These are phyloP conservation scores for Ciconia stormi DNA, from an alignment of 2,113 vertebrate species.

Conservation along the genomic window DNA sequence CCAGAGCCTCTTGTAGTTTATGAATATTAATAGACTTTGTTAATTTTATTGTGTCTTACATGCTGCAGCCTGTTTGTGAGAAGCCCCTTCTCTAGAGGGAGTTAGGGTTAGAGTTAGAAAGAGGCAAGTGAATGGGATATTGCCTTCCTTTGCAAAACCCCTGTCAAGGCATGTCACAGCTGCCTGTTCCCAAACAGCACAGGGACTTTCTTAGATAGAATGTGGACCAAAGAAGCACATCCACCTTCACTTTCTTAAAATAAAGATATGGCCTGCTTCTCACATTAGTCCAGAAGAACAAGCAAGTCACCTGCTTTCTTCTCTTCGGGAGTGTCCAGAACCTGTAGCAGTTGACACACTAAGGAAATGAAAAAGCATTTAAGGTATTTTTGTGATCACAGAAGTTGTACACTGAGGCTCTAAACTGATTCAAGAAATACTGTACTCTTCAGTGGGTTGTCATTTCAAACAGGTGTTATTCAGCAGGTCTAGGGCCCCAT, in stretches of 20 bases:
- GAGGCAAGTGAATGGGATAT: not conserved
- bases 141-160: not conserved
- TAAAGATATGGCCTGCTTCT: not conserved
- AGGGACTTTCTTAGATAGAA: not conserved
- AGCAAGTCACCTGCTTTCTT: not conserved
- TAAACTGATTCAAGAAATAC: not conserved
- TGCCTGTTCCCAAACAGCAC: not conserved
- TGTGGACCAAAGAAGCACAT: not conserved
- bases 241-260: not conserved
- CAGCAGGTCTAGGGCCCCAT: not conserved
- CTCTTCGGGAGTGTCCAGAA: not conserved
- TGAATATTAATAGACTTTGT: not conserved
- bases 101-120: not conserved
- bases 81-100: not conserved
- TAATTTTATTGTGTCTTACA: not conserved
- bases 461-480: not conserved
- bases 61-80: not conserved
- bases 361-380: not conserved
- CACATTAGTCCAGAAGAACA: not conserved
- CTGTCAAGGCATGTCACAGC: not conserved
- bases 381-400: not conserved
- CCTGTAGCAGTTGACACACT: not conserved
- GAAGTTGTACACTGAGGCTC: not conserved
- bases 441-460: not conserved
- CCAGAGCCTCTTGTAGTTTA: not conserved